phyloP scores from a whole-genome alignment of 2,797 vertebrate species.

The Eremophila alpestris region DNA sequence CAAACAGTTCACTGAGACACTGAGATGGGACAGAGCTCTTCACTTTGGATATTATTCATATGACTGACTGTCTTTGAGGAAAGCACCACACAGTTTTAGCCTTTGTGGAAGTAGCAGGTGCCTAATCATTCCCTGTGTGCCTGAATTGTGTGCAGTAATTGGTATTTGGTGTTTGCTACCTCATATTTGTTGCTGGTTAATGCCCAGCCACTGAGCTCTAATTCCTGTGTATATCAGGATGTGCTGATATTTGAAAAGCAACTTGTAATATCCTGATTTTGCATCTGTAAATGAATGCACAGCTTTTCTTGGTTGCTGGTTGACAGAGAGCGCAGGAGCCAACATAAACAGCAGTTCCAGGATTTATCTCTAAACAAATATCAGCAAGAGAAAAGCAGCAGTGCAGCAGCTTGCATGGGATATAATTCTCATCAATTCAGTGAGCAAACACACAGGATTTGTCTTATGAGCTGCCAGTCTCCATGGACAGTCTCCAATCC shows the following conservation, averaged over 20 bases:
- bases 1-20: background rate
- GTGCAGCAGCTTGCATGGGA: background rate
- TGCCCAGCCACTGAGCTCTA: background rate
- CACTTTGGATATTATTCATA: background rate
- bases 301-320: background rate
- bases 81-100: background rate
- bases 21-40: background rate
- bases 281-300: background rate
- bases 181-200: background rate
- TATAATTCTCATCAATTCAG: background rate
- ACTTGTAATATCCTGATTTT: background rate
- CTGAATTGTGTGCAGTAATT: background rate
- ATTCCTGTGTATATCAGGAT: background rate
- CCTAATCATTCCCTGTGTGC: accelerated
- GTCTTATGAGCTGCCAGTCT: background rate
- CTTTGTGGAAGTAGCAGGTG: background rate
- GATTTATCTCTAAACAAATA: background rate
- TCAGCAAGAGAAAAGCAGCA: background rate
- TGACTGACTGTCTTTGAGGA: background rate
- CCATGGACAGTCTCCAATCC: background rate
- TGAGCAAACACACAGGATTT: background rate
- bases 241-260: background rate
- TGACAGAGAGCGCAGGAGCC: background rate
- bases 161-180: background rate
- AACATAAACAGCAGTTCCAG: background rate